Evolutionary conservation across 2,888 invertebrate species (phyloP).

Genomic region (Sinelater perroti): DNA sequence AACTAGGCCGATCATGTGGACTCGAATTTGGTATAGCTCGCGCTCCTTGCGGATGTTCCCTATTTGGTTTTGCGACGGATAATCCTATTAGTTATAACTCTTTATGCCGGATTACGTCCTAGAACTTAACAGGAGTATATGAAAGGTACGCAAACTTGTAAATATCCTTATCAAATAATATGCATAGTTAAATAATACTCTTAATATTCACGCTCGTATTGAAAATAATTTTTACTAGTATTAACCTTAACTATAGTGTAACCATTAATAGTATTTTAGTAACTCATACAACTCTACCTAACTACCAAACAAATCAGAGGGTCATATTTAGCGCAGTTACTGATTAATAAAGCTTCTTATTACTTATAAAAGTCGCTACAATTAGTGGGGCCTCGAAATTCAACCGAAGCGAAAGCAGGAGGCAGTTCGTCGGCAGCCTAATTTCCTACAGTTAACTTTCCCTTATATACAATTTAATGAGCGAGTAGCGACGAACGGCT

Average conservation of each 20-base stretch:
- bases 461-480: conserved; percentile 53
- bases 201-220: conserved; percentile 50
- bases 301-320: conserved; percentile 51
- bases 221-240: conserved; percentile 55
- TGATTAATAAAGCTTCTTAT: conserved; percentile 29
- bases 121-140: conserved; percentile 38
- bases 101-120: conserved; percentile 14
- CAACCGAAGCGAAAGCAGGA: conserved; percentile 15
- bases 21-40: conserved; percentile 27
- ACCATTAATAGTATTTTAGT: conserved; percentile 29
- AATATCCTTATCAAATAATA: conserved; percentile 52
- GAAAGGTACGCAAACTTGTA: conserved; percentile 48
- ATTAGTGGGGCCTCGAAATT: conserved; percentile 24
- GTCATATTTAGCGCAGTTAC: conserved; percentile 41
- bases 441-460: conserved; percentile 46
- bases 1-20: conserved; percentile 48
- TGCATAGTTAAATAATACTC: conserved; percentile 50
- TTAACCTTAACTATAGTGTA: conserved; percentile 47
- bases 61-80: conserved; percentile 46
- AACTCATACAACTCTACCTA: conserved; percentile 23
- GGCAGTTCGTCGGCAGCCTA: conserved; percentile 21
- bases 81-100: conserved; percentile 35
- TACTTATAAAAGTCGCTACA: conserved; percentile 16
- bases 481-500: conserved; percentile 36
- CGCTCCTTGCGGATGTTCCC: conserved; percentile 34